Percentiles rank a stretch among this genome's conserved stretches.
Evolutionary conservation across 2,888 invertebrate genomes (phyloP).

Genomic region (Ectobius pallidus): DNA sequence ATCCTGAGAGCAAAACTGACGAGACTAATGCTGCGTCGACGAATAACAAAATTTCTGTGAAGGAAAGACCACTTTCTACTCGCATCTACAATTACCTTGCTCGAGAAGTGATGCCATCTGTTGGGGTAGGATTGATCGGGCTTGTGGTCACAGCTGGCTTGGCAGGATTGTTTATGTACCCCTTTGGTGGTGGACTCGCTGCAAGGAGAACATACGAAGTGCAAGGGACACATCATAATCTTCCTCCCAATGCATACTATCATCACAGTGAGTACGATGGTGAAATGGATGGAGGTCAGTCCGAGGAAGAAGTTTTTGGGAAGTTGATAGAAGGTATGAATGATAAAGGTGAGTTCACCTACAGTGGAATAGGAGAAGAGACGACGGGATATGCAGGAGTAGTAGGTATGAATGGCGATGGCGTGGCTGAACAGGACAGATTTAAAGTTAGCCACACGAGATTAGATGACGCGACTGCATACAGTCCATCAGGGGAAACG

Average conservation of each 20-base stretch:
- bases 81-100: slow-evolving; percentile 79
- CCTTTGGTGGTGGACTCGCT: slow-evolving; percentile 68
- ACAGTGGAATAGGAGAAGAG: slow-evolving; percentile 45
- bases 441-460: too few species aligned
- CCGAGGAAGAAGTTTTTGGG: slow-evolving; percentile 78
- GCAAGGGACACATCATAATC: background rate
- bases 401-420: background rate
- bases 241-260: slow-evolving; percentile 53
- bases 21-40: slow-evolving; percentile 59
- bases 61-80: slow-evolving; percentile 64
- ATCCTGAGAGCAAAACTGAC: slow-evolving; percentile 34
- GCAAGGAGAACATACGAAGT: slow-evolving; percentile 45
- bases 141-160: slow-evolving; percentile 75
- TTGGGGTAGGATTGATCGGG: slow-evolving; percentile 77
- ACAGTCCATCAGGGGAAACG: too few species aligned
- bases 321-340: slow-evolving; percentile 76
- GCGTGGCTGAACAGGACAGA: background rate
- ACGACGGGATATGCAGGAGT: slow-evolving; percentile 38
- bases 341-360: slow-evolving; percentile 45
- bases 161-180: slow-evolving; percentile 78
- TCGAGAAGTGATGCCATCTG: slow-evolving; percentile 80
- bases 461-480: background rate
- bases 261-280: slow-evolving; percentile 72
- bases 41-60: slow-evolving; percentile 59
- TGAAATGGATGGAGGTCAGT: slow-evolving; percentile 66